Base-by-base conservation (phyloP, 2,797 vertebrate genomes). In the Enteromius anoplus region DNA sequence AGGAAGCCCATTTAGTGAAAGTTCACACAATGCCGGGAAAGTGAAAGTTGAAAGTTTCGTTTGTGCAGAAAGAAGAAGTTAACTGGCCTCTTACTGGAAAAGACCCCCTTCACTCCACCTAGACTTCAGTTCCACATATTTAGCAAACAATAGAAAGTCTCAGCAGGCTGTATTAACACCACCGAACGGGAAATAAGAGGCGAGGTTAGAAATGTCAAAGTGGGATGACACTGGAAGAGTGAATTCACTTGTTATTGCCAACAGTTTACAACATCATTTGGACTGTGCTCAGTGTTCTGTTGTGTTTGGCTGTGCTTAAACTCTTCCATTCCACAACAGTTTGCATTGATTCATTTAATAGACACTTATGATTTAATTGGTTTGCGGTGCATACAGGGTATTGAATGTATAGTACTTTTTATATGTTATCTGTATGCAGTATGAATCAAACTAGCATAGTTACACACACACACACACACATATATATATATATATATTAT, bases 61-160 rank as follows among this genome's bases (percentile, higher is more conserved):
- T 90, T 93, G 19, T 29, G 45, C 75, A 90, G 90, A 94, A 94
- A 92, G 90, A 91, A 93, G 94, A 94, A 94, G 88, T 87, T 23
- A 37, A 23, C 29, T 7, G 53, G 29, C 42, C 62, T 47, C 45
- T 93, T 91, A 91, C 90, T 88, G 90, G 91, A 92, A 94, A 88
- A 75, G 86, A 34, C 86, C 88, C 84, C 78, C 83, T 81, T 73
- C 2, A 78, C 11, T 64, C 82, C 86, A 79, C 73, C 84, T 80
- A 81, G 17, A 62, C 55, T 9, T 49, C 60, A 81, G 66, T 82
- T 85, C 77, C 86, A 78, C 86, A 81, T 78, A 79, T 81, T 84
- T 83, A 32, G 83, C 70, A 86, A 85, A 89, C 84, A 86, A 89
- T 85, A 70, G 82, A 64, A 21, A 55, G 66, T 72, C 71, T 82